Evolutionary conservation across 2,888 invertebrate genomes (phyloP).

Genomic region (Atherix ibis): DNA sequence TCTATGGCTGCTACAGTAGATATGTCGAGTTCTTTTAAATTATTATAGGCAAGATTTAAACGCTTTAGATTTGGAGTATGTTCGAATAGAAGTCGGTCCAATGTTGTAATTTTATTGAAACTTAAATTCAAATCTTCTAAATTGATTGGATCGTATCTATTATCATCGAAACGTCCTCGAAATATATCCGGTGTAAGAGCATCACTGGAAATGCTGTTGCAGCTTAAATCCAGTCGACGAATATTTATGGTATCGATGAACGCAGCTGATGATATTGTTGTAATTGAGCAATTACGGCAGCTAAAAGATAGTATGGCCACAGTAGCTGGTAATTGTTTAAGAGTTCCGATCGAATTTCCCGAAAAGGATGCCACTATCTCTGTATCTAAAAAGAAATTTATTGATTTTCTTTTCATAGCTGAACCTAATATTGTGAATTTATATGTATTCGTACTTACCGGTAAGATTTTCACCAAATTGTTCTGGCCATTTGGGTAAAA

Average conservation of each 20-base stretch:
- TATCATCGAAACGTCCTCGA: slow-evolving; percentile 44
- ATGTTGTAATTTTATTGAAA: slow-evolving; percentile 44
- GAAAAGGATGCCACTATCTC: slow-evolving; percentile 26
- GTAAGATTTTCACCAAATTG: slow-evolving; percentile 23
- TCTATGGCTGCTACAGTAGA: no score
- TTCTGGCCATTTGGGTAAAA: slow-evolving; percentile 27
- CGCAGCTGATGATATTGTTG: slow-evolving; percentile 22
- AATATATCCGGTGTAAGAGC: slow-evolving; percentile 46
- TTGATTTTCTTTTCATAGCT: no score
- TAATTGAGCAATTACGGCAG: slow-evolving; percentile 27
- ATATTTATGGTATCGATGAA: slow-evolving; percentile 30
- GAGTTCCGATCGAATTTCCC: slow-evolving; percentile 21
- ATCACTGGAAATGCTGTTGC: slow-evolving; percentile 33
- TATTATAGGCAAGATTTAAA: slow-evolving; percentile 45
- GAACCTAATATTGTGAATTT: not conserved
- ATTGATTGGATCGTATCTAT: slow-evolving; percentile 40
- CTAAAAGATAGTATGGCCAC: slow-evolving; percentile 24
- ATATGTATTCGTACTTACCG: slow-evolving; percentile 13
- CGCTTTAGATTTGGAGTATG: slow-evolving; percentile 44
- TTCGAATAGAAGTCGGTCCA: slow-evolving; percentile 45
- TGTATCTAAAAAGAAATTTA: slow-evolving; percentile 13
- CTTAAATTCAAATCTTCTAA: slow-evolving; percentile 45
- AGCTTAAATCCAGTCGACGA: slow-evolving; percentile 26
- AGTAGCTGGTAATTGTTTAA: slow-evolving; percentile 29
- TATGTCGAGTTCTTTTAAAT: no score